A percentile compares a stretch with the other conserved stretches of the same genome.
These are phyloP conservation scores for Phasianus colchicus DNA, from an alignment of 2,113 vertebrate genomes.

Conservation along the genomic window DNA sequence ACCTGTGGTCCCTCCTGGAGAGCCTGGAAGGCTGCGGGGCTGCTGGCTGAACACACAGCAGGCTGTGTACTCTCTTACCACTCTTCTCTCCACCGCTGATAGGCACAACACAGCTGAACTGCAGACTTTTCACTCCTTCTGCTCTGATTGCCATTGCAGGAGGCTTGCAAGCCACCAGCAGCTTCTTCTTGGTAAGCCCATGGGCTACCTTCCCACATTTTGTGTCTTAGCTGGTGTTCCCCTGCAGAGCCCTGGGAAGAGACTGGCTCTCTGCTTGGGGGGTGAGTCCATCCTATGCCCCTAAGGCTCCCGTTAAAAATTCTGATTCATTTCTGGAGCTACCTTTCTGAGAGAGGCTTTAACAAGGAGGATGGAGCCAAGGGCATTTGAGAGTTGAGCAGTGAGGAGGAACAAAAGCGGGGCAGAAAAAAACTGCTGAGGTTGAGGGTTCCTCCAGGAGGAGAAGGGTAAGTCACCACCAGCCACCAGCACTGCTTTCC, in stretches of 20 bases:
- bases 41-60: neutral
- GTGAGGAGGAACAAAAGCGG: neutral
- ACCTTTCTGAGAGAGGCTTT: neutral
- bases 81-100: neutral
- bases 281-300: constrained; percentile 32
- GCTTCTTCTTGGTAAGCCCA: neutral
- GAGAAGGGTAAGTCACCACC: neutral
- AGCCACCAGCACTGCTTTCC: neutral
- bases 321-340: constrained; percentile 49
- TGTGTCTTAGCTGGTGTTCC: too few relatives aligned
- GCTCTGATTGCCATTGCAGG: accelerated
- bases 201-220: neutral
- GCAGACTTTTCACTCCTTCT: neutral
- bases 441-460: neutral
- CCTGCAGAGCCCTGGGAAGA: neutral
- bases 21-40: neutral
- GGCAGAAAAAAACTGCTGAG: neutral
- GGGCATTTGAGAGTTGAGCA: neutral
- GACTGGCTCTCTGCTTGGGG: constrained; percentile 8
- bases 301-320: neutral
- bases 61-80: accelerated
- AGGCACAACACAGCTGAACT: neutral
- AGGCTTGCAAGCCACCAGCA: neutral
- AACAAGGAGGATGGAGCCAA: neutral
- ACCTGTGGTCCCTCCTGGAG: neutral